Base-by-base conservation (phyloP, 2,113 vertebrate species). In the Micronycteris hirsuta region DNA sequence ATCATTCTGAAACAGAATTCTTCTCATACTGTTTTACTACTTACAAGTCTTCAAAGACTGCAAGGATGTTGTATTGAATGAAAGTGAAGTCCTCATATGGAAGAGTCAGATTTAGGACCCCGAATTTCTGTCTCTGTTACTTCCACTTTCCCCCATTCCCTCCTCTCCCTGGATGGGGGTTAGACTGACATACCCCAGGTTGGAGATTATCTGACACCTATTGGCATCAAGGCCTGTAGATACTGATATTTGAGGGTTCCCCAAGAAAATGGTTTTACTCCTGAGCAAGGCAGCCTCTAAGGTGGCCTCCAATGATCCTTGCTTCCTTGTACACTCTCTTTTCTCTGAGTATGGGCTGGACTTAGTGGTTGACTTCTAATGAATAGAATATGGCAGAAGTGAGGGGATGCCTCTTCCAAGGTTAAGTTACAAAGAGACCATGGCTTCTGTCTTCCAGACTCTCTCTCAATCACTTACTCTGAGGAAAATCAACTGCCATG, bases 1-100 rank as follows among this genome's bases (percentile, higher is more conserved):
- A 78, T 94, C 47, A 77, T 68, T 95, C 81, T 82, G 49, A 96
- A 91, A 78, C 47, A 85, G 49, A 94, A 96, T 96, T 94, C 47
- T 91, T 68, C 90, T 77, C 61, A 78, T 49, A 67, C 71, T 54
- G 28, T 94, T 97, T 95, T 85, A 84, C 31, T 93, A 4, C 56
- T 92, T 73, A 54, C 58, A 90, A 58, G 19, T 38, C 16, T 83
- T 93, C 76, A 80, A 74, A 95, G 58, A 78, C 31, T 76, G 16
- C 5, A 47, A 89, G 31, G 28, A 80, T 43, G 28, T 92, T 52
- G 58, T 82, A 31, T 24, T 16, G 24, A 96, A 85, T 67, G 41
- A 70, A 92, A 49, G 58, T 70, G 67, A 81, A 85, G 47, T 43
- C 26, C 70, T 85, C 31, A 26, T 33, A 45, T 1, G 13, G 26